phyloP scores from a whole-genome alignment of 2,888 invertebrate species.

The Dryadula phaetusa region DNA sequence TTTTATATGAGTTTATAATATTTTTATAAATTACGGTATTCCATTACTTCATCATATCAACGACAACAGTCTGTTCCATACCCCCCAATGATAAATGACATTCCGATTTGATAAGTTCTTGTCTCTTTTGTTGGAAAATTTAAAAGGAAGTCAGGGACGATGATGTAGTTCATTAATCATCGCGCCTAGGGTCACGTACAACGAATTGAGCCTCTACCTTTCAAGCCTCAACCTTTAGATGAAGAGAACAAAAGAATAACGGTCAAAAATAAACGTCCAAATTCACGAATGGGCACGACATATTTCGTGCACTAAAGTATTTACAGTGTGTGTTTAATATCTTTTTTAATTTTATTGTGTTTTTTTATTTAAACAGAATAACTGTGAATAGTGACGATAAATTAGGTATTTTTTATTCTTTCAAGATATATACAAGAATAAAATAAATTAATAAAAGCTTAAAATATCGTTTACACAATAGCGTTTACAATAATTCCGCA shows the following conservation, averaged over 20 bases:
- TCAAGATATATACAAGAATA: background rate
- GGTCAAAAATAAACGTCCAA: conserved; percentile 39
- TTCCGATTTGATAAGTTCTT: conserved; percentile 32
- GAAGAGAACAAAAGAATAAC: conserved; percentile 43
- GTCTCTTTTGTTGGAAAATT: conserved; percentile 35
- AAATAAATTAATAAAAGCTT: background rate
- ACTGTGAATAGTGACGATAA: too few relatives aligned
- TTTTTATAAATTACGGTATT: background rate
- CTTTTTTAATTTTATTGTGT: too few relatives aligned
- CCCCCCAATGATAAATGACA: conserved; percentile 34
- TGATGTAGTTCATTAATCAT: conserved; percentile 45
- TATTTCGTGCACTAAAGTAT: conserved; percentile 24
- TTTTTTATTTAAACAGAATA: too few relatives aligned
- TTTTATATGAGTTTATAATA: background rate
- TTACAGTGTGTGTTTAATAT: background rate
- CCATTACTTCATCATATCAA: background rate
- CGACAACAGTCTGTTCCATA: background rate
- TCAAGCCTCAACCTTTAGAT: conserved; percentile 40
- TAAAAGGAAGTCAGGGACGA: conserved; percentile 38
- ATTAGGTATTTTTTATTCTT: background rate
- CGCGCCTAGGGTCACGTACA: conserved; percentile 42
- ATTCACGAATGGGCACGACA: conserved; percentile 25
- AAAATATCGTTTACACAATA: background rate
- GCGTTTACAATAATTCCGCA: background rate
- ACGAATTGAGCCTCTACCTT: conserved; percentile 38